Evolutionary conservation across 2,888 invertebrate species (phyloP).

Genomic region (Leptothorax acervorum): DNA sequence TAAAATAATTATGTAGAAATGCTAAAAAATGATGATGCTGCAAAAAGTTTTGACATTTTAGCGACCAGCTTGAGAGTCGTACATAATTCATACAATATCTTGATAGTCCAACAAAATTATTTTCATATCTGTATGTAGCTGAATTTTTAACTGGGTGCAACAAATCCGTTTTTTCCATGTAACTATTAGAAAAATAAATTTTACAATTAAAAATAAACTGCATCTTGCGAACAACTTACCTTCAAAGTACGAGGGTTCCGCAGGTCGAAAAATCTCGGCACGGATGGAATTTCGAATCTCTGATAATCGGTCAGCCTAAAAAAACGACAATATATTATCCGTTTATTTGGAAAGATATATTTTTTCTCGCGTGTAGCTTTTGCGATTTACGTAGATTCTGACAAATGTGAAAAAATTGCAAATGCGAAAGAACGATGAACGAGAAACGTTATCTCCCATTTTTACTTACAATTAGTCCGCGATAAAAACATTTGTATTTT

Average conservation of each 20-base stretch:
- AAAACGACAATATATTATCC: background rate
- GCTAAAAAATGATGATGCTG: no score
- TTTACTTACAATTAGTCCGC: background rate
- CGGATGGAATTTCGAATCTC: slow-evolving; percentile 79
- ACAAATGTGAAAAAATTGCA: background rate
- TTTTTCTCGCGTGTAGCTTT: slow-evolving; percentile 1
- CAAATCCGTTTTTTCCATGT: no score
- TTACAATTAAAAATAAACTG: background rate
- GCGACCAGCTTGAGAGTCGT: background rate
- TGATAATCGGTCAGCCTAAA: slow-evolving; percentile 56
- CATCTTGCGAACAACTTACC: slow-evolving; percentile 77
- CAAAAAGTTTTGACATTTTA: background rate
- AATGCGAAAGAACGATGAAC: background rate
- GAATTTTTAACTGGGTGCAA: no score
- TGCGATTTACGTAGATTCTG: background rate
- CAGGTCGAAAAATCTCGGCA: slow-evolving; percentile 81
- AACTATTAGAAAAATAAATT: background rate
- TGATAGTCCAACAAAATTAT: no score
- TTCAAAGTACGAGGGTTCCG: slow-evolving; percentile 84
- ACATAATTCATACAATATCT: background rate
- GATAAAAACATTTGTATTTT: background rate
- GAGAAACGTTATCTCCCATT: background rate
- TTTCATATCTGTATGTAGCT: no score
- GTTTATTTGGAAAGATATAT: background rate
- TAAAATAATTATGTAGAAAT: no score